These are phyloP conservation scores for Nephotettix cincticeps DNA, from an alignment of 1,140 invertebrate genomes.

Conservation along the genomic window DNA sequence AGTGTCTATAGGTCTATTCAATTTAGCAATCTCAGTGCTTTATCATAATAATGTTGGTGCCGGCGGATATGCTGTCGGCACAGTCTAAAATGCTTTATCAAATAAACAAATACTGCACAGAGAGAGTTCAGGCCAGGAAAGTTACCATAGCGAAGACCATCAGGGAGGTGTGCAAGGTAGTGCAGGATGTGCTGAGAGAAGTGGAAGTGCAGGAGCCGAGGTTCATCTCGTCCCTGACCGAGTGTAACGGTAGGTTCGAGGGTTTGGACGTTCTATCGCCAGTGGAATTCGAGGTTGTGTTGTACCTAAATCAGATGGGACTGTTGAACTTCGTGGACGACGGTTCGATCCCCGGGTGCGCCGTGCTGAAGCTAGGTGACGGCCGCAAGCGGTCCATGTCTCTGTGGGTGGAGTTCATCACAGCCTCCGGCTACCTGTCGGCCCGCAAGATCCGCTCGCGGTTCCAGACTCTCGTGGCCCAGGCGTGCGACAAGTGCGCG, in stretches of 20 bases:
- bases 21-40: not conserved
- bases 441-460: slow-evolving; percentile 89
- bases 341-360: slow-evolving; percentile 88
- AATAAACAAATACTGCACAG: slow-evolving; percentile 91
- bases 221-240: slow-evolving; percentile 89
- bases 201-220: slow-evolving; percentile 95
- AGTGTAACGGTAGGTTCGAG: slow-evolving; percentile 87
- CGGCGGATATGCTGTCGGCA: slow-evolving; percentile 79
- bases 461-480: slow-evolving; percentile 90
- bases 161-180: slow-evolving; percentile 88
- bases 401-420: slow-evolving; percentile 96
- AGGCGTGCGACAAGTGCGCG: slow-evolving; percentile 89
- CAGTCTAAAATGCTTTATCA: slow-evolving; percentile 90
- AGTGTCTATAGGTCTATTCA: not conserved
- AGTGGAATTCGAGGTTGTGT: slow-evolving; percentile 89
- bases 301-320: slow-evolving; percentile 98
- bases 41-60: slow-evolving; percentile 67
- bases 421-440: slow-evolving; percentile 89
- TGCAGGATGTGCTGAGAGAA: slow-evolving; percentile 94
- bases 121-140: slow-evolving; percentile 83
- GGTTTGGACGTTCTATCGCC: slow-evolving; percentile 89
- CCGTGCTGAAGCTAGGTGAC: slow-evolving; percentile 89
- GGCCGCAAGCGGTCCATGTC: slow-evolving; percentile 95
- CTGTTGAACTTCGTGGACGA: slow-evolving; percentile 96
- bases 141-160: slow-evolving; percentile 82